Evolutionary conservation across 30 jellyfish, hydroid and myxozoan species (phyloP), one percentile per base, ranked within the genome.

Genomic region (Haliclystus octoradiatus): DNA sequence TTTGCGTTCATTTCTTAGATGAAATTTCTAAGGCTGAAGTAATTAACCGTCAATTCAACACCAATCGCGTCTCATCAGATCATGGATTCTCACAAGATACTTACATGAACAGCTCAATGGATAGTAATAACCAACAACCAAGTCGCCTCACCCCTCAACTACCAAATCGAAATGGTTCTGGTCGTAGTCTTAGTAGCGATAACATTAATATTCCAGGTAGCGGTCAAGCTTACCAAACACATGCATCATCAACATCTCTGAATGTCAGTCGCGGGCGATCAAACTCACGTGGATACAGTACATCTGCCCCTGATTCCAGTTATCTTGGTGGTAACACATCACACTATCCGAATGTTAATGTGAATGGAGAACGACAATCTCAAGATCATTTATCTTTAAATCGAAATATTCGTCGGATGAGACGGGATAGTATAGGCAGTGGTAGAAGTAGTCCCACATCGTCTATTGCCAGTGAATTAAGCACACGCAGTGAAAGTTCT

Each of bases 371-470:
- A 40, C 57, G 19, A 40, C 19, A 9, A 40, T 9, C 14, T 9
- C 57, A 40, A 19, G 57, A 40, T 40, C 57, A 40, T 40, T 19
- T 40, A 9, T 40, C 57, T 5, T 40, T 40, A 19, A 40, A 40
- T 40, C 57, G 57, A 40, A 19, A 9, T 40, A 5, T 40, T 19
- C 57, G 57, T 19, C 57, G 57, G 14, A 9, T 19, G 19, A 40
- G 57, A 40, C 66, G 69, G 49, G 82, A 70, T 62, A 87, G 94
- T 28, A 69, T 62, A 53, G 92, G 97, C 30, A 68, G 93, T 74
- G 97, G 97, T 1, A 71, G 94, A 32, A 79, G 92, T 65, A 87
- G 97, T 70, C 97, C 97, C n/a, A 81, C 94, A 29, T 87, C 97
- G 31, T 87, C 97, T 0, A 77, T 79, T 26, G 83, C 85, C 35